Conservation (phyloP, 35 echinoderm and acorn worm genomes). For the Diadema setosum region DNA sequence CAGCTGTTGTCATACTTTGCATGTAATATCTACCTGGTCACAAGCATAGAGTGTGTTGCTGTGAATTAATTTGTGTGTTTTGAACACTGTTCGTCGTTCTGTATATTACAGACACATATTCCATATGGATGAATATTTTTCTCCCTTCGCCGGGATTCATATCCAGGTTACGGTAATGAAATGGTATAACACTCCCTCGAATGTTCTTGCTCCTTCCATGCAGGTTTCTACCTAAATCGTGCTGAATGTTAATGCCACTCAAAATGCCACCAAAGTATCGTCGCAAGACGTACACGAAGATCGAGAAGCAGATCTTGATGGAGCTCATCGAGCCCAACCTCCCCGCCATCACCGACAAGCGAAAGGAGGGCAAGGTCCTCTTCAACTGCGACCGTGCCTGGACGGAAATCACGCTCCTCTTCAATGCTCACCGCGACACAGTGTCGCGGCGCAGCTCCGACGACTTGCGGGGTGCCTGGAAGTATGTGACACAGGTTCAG, state of each 20-base stretch:
- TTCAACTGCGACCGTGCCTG: not conserved
- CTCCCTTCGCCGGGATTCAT: too few species aligned
- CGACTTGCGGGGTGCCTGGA: not conserved
- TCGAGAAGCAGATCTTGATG: constrained; percentile 10
- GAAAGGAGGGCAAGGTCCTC: not conserved
- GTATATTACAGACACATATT: too few species aligned
- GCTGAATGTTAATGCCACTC: not conserved
- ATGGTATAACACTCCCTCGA: too few species aligned
- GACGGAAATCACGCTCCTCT: not conserved
- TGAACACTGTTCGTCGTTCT: too few species aligned
- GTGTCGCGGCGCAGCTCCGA: not conserved
- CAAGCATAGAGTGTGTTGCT: too few species aligned
- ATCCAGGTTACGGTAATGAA: too few species aligned
- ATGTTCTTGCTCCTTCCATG: too few species aligned
- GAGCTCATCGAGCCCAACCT: not conserved
- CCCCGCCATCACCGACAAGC: not conserved
- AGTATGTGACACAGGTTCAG: constrained; percentile 1
- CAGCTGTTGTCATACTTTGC: too few species aligned
- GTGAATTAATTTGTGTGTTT: too few species aligned
- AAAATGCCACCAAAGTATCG: constrained; percentile 5
- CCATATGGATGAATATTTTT: too few species aligned
- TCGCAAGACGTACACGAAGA: constrained; percentile 10
- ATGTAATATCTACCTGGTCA: too few species aligned
- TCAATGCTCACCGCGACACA: constrained; percentile 8
- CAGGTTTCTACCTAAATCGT: not conserved